phyloP scores from a whole-genome alignment of 2,113 vertebrate genomes.

The Vidua chalybeata region DNA sequence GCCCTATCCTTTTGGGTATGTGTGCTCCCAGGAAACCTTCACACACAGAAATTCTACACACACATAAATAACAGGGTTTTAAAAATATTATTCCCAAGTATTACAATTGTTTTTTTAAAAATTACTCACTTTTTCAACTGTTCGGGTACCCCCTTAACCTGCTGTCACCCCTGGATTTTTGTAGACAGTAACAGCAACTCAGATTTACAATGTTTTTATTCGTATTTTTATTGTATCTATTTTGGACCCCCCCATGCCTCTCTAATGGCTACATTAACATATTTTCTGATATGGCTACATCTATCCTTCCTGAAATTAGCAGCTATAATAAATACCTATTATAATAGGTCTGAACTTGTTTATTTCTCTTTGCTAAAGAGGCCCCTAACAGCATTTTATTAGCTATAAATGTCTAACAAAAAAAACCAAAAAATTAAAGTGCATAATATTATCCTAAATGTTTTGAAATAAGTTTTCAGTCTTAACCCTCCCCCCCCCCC shows the following conservation, averaged over 20 bases:
- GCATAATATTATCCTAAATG: neutral
- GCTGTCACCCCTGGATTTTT: neutral
- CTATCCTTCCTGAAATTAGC: neutral
- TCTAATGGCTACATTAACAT: neutral
- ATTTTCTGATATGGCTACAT: neutral
- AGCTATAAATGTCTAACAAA: neutral
- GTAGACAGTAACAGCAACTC: neutral
- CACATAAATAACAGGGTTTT: neutral
- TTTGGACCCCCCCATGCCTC: neutral
- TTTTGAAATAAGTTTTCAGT: neutral
- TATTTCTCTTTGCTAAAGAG: neutral
- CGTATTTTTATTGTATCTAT: neutral
- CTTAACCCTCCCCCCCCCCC: fast-evolving
- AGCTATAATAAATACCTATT: neutral
- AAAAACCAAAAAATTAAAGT: no score
- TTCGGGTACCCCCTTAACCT: neutral
- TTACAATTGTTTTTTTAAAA: neutral
- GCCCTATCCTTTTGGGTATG: fast-evolving
- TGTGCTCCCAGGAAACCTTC: neutral
- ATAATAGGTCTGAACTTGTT: neutral
- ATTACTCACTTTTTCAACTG: neutral
- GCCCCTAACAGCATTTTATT: neutral
- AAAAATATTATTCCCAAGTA: neutral
- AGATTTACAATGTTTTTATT: neutral
- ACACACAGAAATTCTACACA: neutral